Base-by-base conservation (phyloP, 2,113 vertebrate species). In the Gnathonemus echidnorhynchus region DNA sequence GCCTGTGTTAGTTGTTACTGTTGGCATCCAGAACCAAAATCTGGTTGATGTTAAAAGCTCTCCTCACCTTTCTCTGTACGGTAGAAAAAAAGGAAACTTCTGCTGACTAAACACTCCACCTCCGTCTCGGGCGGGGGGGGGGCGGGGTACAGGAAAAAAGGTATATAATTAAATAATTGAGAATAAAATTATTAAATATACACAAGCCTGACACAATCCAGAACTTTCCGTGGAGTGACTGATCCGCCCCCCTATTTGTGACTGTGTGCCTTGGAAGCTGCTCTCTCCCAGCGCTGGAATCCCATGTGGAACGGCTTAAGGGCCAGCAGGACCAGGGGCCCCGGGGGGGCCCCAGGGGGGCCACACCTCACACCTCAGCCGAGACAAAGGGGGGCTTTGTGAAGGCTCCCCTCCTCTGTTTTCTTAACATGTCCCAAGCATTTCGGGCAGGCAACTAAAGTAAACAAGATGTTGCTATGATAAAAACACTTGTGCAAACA, bases 401-500 rank as follows among this genome's bases (percentile, higher is more conserved):
- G 95, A 93, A 95, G 97, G 95, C 96, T 97, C 97, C 97, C 96
- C 96, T 94, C 95, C 97, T 97, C 98, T 99, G 98, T 99, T 99
- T 99, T 99, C 96, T 99, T 99, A 99, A 98, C 97, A 97, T 98
- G 98, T 98, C 99, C 98, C 98, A 98, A 99, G 98, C 98, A 97
- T 98, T 98, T 98, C 97, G 97, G 97, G 97, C 98, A 97, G 97
- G 97, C 97, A 97, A 99, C 97, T 97, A 98, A 99, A 98, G 97
- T 98, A 99, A 99, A 99, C 97, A 99, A 98, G 97, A 98, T 99
- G 98, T 99, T 98, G 98, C 97, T 97, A 98, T 97, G 98, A 99
- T 99, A 99, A 99, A 98, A 98, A 98, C 98, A 98, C 98, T 98
- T 98, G 98, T 99, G 96, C 98, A 98, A 99, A 99, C 97, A 99